Evolutionary conservation across 2,888 invertebrate genomes (phyloP), one percentile per base, ranked within the genome.

Genomic region (Ochropacha duplaris): DNA sequence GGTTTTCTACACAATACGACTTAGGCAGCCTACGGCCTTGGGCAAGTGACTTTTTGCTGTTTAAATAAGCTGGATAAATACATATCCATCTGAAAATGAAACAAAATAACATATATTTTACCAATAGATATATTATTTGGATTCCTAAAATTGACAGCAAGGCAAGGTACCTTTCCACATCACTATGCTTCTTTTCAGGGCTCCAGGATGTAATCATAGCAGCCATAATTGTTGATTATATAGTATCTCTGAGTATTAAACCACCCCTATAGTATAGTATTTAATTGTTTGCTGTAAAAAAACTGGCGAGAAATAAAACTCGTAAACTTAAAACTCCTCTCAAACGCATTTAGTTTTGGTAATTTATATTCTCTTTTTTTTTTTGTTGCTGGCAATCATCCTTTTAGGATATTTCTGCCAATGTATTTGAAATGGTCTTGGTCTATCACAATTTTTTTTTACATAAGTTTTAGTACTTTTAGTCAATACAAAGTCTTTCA

Each of bases 31-130:
- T 95, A 34, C 99, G 94, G 5, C 99, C 99, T 85, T 98, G 96
- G 1, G 97, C 97, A 16, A 97, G 84, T 0, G 98, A 97, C 84
- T 97, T 98, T 81, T 98, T 98, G 74, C 96, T 97, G 82, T 99
- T 99, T 54, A 99, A 93, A 76, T 99, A 99, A 0, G 98, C 96
- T 57, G 99, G 99, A 86, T 99, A 99, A 62, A 99, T 96, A 81
- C 98, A 98, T 58, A 99, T 94, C 99, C 99, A 99, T 81, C 97
- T 97, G 90, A 49, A 81, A 76, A 55, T 24, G 58, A 16, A 44
- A 36, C 6, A 9, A 36, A n/a, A 5, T 5, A 36, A 36, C 14
- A 1, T 34, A n/a, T n/a, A n/a, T 5, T 36, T 2, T 36, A n/a
- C 6, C 36, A n/a, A 14, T 1, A n/a, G n/a, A n/a, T n/a, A n/a